phyloP scores from a whole-genome alignment of 2,888 invertebrate genomes.

The Thumatha senex region DNA sequence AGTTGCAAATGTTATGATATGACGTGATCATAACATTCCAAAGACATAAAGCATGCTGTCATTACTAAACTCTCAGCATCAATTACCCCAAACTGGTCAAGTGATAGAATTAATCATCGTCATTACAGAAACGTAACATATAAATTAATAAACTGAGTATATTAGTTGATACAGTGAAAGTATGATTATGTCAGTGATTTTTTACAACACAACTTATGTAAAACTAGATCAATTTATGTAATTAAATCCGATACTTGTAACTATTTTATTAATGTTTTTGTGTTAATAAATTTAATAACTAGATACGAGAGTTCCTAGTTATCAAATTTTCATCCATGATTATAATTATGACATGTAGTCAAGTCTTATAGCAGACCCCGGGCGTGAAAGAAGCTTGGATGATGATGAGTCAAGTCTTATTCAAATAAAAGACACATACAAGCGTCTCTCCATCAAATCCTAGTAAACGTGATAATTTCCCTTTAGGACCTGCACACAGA shows the following conservation, averaged over 20 bases:
- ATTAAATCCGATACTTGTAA: constrained; percentile 18
- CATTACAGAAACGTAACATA: constrained; percentile 38
- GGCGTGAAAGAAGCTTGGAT: too few relatives aligned
- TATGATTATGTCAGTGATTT: constrained; percentile 43
- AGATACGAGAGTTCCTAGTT: too few relatives aligned
- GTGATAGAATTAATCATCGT: constrained; percentile 59
- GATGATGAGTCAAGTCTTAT: too few relatives aligned
- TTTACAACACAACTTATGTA: constrained; percentile 31
- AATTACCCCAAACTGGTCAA: constrained; percentile 30
- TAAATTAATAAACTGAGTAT: constrained; percentile 52
- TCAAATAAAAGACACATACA: too few relatives aligned
- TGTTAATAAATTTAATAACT: too few relatives aligned
- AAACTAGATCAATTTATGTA: constrained; percentile 27
- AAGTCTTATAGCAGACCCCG: too few relatives aligned
- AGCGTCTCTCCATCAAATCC: too few relatives aligned
- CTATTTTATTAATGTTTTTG: constrained; percentile 1
- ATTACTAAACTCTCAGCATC: constrained; percentile 18
- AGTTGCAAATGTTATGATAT: too few relatives aligned
- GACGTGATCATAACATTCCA: neutral
- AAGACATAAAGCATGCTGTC: neutral
- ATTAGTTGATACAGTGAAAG: constrained; percentile 51
- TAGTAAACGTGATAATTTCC: too few relatives aligned
- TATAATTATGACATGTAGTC: too few relatives aligned
- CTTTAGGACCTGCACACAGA: too few relatives aligned
- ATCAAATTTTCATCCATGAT: too few relatives aligned